Base-by-base conservation (phyloP, 2,113 vertebrate species). In the Lamprologus tigripictilis region DNA sequence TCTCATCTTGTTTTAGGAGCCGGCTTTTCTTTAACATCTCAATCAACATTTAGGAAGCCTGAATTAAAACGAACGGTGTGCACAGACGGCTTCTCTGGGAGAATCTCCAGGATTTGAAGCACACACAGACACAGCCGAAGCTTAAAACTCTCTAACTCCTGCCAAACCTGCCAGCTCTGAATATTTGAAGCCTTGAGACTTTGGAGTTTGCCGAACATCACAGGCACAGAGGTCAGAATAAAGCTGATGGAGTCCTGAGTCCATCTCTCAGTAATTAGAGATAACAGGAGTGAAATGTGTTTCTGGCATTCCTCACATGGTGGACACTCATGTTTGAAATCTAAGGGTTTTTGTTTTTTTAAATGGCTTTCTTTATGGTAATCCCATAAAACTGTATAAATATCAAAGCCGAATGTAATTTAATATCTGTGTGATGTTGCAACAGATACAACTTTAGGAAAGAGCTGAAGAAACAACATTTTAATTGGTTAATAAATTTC, bases 61-160 rank as follows among this genome's bases (percentile, higher is more conserved):
- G 81, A 47, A 54, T 92, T 80, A 61, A 83, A 83, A 91, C 26
- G 55, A 82, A 79, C 7, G 9, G 2, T 57, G 68, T 47, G 66
- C 6, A 10, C 33, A 35, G 40, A 55, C 5, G 35, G 14, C 31
- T 82, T 85, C 81, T 80, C 35, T 47, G 73, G 78, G 76, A 87
- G 84, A 82, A 81, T 73, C 49, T 89, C 53, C 53, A 61, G 87
- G 84, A 90, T 94, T 93, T 93, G 89, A 92, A 80, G 47, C 87
- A 57, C 51, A 88, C 57, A 84, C 82, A 89, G 86, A 51, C 86
- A 42, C 85, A 61, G 86, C 49, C n/a, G 9, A 45, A 76, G 82
- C 89, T 94, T 87, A 89, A 91, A 91, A 90, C 71, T 88, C 79
- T 5, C 78, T 23, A 12, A 86, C 84, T 83, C 76, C 85, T 81